Conservation (phyloP, 1,140 invertebrate species). For the Penaeus japonicus region DNA sequence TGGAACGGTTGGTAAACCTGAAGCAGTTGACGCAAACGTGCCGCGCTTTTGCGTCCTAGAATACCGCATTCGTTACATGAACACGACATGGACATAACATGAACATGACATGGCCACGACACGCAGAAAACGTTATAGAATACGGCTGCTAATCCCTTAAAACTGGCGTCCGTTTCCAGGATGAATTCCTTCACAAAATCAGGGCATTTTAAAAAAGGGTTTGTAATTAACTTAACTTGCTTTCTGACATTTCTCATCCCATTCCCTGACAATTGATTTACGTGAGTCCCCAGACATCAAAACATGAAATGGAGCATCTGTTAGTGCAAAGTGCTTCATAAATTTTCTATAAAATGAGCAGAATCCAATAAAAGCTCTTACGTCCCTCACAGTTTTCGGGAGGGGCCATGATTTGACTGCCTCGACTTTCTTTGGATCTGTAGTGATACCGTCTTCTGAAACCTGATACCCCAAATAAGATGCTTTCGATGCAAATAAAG, state of each 20-base stretch:
- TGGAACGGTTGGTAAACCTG: no score
- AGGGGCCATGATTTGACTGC: background rate
- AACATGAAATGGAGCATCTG: background rate
- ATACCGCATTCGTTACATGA: no score
- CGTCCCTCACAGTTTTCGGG: background rate
- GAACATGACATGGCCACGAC: no score
- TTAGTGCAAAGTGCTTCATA: background rate
- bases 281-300: background rate
- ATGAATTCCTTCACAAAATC: background rate
- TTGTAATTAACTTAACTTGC: background rate
- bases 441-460: background rate
- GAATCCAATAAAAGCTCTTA: background rate
- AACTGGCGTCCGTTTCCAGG: background rate
- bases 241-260: background rate
- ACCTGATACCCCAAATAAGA: background rate
- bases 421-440: slow-evolving; percentile 10
- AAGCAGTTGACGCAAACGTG: no score
- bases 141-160: background rate
- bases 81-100: no score
- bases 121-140: no score
- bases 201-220: background rate
- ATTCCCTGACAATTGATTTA: background rate
- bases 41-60: no score
- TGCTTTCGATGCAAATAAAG: no score
- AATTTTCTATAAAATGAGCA: slow-evolving; percentile 9